Evolutionary conservation across 2,888 invertebrate genomes (phyloP), one percentile per base, ranked within the genome.

Genomic region (Acleris holmiana): DNA sequence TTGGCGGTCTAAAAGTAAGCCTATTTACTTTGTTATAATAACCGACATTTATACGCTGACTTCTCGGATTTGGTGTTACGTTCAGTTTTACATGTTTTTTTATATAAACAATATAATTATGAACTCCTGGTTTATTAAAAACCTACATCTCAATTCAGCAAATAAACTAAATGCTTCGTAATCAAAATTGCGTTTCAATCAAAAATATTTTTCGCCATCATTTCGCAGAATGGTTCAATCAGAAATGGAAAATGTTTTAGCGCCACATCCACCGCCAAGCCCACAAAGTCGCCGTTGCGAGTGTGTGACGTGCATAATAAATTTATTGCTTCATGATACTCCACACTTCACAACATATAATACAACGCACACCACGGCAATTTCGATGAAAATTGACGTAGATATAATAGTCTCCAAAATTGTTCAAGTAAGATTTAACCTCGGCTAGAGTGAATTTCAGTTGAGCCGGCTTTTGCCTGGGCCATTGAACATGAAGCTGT

Each of bases 401-500:
- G 41, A 44, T 53, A 51, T 60, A 46, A 60, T 54, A 54, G 35
- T 44, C 44, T 44, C 61, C 67, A 64, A 67, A 69, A 48, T 70
- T 69, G 69, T 71, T 74, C 69, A 67, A 71, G 72, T 76, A 67
- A 73, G 72, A 69, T 73, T 72, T 71, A 75, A 75, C 70, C 68
- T 68, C 69, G 73, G 71, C 68, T 70, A 71, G 62, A 67, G 62
- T 70, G 76, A 76, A 75, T 73, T 76, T 73, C 73, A 76, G 71
- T 72, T 70, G 76, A 73, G 71, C 73, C 71, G 75, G 78, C 74
- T 79, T 62, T 78, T 76, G 73, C 66, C 68, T 72, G 76, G 73
- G 67, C 77, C 78, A 82, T 82, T 83, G 80, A 79, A 75, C 80
- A 76, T 71, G 71, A 71, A 74, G 71, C 73, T 66, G 74, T 70